These are phyloP conservation scores for Copidosoma aretas DNA, from an alignment of 2,888 invertebrate species.

Conservation along the genomic window DNA sequence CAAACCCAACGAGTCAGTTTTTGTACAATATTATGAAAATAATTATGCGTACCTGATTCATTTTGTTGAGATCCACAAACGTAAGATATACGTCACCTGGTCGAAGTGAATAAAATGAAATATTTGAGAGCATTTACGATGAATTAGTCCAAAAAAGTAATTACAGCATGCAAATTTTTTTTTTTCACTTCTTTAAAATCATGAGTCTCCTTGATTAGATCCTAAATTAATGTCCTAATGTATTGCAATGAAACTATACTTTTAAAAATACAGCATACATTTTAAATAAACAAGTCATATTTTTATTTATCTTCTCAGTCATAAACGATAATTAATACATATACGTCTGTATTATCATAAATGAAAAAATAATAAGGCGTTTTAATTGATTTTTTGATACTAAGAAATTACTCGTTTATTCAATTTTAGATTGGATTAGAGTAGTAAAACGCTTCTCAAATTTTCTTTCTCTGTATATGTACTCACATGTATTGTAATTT, in stretches of 20 bases:
- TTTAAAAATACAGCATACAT: constrained; percentile 16
- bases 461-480: neutral
- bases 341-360: constrained; percentile 12
- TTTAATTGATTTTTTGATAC: neutral
- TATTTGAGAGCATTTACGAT: neutral
- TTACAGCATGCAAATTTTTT: no score
- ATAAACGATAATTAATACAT: constrained; percentile 30
- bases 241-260: neutral
- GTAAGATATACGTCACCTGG: neutral
- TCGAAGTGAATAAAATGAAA: neutral
- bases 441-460: neutral
- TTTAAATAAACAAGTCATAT: constrained; percentile 12
- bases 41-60: constrained; percentile 19
- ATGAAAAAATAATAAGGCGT: constrained; percentile 15
- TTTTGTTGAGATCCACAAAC: neutral
- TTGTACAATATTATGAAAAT: constrained; percentile 19
- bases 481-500: neutral
- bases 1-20: constrained; percentile 27
- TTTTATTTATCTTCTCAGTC: constrained; percentile 21
- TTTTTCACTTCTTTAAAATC: no score
- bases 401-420: neutral
- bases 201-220: no score
- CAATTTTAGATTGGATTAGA: neutral
- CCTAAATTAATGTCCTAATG: neutral
- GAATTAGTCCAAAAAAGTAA: neutral